A percentile compares a stretch with the other conserved stretches of the same genome.
Evolutionary conservation across 2,888 invertebrate species (phyloP).

Genomic region (Mechanitis mazaeus): DNA sequence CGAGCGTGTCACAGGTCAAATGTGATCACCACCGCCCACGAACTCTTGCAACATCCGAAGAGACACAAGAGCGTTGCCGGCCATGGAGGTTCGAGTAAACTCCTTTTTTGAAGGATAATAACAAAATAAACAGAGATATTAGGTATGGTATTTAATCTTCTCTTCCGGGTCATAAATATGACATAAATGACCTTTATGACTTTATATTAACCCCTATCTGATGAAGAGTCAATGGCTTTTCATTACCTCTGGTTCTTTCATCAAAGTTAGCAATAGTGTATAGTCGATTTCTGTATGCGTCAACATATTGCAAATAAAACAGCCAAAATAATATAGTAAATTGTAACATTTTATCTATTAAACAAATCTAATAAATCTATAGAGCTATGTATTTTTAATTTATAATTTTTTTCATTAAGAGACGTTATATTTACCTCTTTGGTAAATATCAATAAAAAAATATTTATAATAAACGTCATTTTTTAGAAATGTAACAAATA

Average conservation of each 20-base stretch:
- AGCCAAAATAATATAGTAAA: conserved; percentile 16
- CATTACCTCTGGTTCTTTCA: conserved; percentile 15
- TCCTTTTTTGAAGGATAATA: neutral
- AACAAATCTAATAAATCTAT: conserved; percentile 5
- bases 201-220: neutral
- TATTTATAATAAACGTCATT: neutral
- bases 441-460: neutral
- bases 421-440: neutral
- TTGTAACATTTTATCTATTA: conserved; percentile 2
- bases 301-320: conserved; percentile 18
- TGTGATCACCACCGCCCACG: no score
- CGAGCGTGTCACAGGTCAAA: no score
- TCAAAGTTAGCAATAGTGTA: conserved; percentile 24
- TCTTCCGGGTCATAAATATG: no score
- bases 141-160: no score
- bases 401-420: no score
- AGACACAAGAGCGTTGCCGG: no score
- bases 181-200: no score
- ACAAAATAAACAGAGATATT: no score
- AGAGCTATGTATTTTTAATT: conserved; percentile 7
- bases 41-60: no score
- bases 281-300: conserved; percentile 30
- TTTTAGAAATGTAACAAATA: neutral
- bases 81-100: no score
- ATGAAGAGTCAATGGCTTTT: neutral